These are phyloP conservation scores for Stenchaetothrips biformis DNA, from an alignment of 2,888 invertebrate species.

Conservation along the genomic window DNA sequence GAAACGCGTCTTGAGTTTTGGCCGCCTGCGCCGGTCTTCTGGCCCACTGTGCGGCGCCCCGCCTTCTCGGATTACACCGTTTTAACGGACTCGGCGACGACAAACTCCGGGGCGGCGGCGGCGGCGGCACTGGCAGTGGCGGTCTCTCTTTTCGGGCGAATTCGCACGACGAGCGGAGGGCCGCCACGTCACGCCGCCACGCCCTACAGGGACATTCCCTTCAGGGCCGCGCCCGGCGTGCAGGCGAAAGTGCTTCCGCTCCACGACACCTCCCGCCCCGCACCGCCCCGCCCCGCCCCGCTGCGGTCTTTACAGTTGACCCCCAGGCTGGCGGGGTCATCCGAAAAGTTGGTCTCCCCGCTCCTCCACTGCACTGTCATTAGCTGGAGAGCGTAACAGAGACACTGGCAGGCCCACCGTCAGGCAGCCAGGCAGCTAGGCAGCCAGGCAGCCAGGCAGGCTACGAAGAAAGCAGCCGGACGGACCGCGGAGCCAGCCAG, in stretches of 20 bases:
- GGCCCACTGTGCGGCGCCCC: too few relatives aligned
- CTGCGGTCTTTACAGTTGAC: background rate
- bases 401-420: background rate
- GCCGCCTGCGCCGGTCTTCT: too few relatives aligned
- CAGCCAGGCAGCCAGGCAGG: background rate
- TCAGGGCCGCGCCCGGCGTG: background rate
- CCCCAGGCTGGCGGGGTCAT: conserved; percentile 9
- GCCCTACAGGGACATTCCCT: background rate
- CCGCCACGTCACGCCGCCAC: background rate
- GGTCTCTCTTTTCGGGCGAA: background rate
- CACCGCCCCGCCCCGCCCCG: background rate
- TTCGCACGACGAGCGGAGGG: background rate
- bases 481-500: too few relatives aligned
- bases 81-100: too few relatives aligned
- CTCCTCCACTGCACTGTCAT: background rate
- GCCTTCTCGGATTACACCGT: too few relatives aligned
- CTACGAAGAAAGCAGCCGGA: too few relatives aligned
- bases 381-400: background rate
- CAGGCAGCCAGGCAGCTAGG: background rate
- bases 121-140: too few relatives aligned
- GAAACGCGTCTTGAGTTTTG: too few relatives aligned
- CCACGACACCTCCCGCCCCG: background rate
- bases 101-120: too few relatives aligned
- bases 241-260: background rate
- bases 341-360: background rate